Conservation (phyloP, 2,113 vertebrate species). For the Pelodiscus sinensis region DNA sequence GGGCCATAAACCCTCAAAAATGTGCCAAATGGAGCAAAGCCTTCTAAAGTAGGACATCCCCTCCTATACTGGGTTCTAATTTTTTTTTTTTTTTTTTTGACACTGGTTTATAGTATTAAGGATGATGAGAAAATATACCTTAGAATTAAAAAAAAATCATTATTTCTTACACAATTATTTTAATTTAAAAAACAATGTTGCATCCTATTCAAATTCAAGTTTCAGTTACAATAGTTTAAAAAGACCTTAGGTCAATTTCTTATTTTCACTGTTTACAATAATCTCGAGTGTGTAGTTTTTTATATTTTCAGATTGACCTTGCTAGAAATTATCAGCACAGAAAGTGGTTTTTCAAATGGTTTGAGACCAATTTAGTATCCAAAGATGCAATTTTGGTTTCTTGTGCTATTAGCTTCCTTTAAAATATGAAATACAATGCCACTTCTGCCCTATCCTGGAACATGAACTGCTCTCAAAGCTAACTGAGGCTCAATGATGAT, state of each 20-base stretch:
- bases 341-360: conserved; percentile 21
- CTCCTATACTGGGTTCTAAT: background rate
- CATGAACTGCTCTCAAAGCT: background rate
- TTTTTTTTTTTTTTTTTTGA: background rate
- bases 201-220: background rate
- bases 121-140: background rate
- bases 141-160: background rate
- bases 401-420: conserved; percentile 42
- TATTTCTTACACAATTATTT: background rate
- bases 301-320: background rate
- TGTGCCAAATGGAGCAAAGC: background rate
- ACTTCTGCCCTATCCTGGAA: conserved; percentile 8
- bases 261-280: background rate
- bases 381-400: conserved; percentile 35
- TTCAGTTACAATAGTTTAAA: background rate
- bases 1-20: background rate
- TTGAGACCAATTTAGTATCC: conserved; percentile 16
- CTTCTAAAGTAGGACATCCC: background rate
- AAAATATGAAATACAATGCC: conserved; percentile 33
- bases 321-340: background rate
- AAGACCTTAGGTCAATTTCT: background rate
- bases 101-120: background rate
- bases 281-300: background rate
- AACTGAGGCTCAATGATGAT: background rate
- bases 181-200: background rate